These are phyloP conservation scores for Acrobasis repandana DNA, from an alignment of 2,888 invertebrate species.

Conservation along the genomic window DNA sequence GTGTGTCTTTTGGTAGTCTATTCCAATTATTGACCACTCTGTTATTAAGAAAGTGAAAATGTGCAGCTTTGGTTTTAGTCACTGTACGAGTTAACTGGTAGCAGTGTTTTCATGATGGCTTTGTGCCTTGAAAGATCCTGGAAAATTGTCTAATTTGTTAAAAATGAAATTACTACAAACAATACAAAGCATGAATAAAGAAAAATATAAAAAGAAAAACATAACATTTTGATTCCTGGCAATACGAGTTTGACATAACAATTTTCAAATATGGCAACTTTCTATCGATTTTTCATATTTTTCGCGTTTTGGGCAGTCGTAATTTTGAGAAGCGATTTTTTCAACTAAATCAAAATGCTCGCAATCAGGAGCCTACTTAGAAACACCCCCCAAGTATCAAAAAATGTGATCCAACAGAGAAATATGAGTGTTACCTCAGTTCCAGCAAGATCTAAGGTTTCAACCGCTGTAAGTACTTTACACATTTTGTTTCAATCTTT, in stretches of 20 bases:
- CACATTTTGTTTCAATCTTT: background rate
- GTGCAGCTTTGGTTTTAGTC: no score
- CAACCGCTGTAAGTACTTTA: conserved; percentile 58
- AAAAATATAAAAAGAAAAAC: no score
- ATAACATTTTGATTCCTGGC: background rate
- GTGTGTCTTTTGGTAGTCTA: no score
- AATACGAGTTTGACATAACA: conserved; percentile 9
- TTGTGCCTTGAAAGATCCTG: no score
- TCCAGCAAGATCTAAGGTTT: conserved; percentile 61
- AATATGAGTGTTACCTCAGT: conserved; percentile 63
- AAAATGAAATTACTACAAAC: no score
- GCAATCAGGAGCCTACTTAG: conserved; percentile 61
- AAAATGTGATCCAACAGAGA: conserved; percentile 62
- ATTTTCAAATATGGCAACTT: conserved; percentile 21
- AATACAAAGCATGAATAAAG: no score
- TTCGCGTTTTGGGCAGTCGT: conserved; percentile 24
- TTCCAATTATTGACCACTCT: no score
- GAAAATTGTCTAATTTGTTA: no score
- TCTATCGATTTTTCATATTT: conserved; percentile 22
- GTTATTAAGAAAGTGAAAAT: no score
- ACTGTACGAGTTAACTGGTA: no score
- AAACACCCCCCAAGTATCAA: conserved; percentile 54
- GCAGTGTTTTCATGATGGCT: no score
- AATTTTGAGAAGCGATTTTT: conserved; percentile 27
- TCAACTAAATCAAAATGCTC: conserved; percentile 55